A percentile compares a stretch with the other conserved stretches of the same genome.
These are phyloP conservation scores for Agonopterix subpropinquella DNA, from an alignment of 2,888 invertebrate genomes.

Conservation along the genomic window DNA sequence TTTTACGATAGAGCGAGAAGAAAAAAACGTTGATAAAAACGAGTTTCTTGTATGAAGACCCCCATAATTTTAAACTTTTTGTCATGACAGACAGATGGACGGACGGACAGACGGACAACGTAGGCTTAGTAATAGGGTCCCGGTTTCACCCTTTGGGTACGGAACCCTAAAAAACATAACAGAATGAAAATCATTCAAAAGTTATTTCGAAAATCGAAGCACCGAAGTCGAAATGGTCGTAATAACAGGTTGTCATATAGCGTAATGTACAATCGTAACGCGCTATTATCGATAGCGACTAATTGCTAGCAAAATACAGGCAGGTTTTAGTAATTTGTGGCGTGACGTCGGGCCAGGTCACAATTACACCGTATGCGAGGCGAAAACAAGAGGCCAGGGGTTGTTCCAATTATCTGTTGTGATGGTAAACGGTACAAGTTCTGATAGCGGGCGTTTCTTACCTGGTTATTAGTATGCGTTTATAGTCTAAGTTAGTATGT, in stretches of 20 bases:
- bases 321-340: slow-evolving; percentile 55
- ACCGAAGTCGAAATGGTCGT: not conserved
- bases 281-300: not conserved
- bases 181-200: no score
- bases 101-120: no score
- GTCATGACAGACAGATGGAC: no score
- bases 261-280: not conserved
- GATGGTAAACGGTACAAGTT: slow-evolving; percentile 32
- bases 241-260: not conserved
- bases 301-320: slow-evolving; percentile 24
- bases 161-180: no score
- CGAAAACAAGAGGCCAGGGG: slow-evolving; percentile 20
- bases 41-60: no score
- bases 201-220: no score
- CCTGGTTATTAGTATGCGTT: no score
- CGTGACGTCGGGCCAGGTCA: slow-evolving; percentile 26
- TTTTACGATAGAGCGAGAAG: no score
- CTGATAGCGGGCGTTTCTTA: slow-evolving; percentile 16
- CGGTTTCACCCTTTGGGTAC: no score
- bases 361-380: slow-evolving; percentile 62
- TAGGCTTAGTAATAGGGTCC: no score
- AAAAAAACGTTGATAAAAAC: no score
- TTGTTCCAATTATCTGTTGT: slow-evolving; percentile 31
- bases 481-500: not conserved
- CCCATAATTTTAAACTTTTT: no score